Evolutionary conservation across 2,888 invertebrate species (phyloP), one percentile per base, ranked within the genome.

Genomic region (Ophion costatus): DNA sequence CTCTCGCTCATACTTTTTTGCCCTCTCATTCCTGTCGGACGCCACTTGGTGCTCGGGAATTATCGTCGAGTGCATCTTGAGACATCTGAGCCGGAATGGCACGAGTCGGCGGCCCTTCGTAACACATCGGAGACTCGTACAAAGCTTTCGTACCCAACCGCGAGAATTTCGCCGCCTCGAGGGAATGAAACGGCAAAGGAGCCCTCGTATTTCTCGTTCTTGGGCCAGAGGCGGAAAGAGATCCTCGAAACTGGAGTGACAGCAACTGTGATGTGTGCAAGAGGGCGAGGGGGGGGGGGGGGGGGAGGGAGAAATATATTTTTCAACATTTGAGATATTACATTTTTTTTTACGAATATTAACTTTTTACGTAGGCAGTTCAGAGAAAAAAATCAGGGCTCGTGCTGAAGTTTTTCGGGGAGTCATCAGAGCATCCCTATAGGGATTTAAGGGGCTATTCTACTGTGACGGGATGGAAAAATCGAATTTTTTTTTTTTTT

Each of bases 1-100:
- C 38, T 38, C 38, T 38, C 5, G 38, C 38, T 38, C 7, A 7
- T 9, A 9, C 6, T 38, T 9, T 38, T 38, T 20, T n/a, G 14
- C 63, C 29, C 29, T 42, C 51, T 70, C 56, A 6, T 51, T 20
- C 51, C 63, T 64, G 63, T 33, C 51, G 63, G 38, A 71, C 71
- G 73, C 76, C 84, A 84, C 74, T 84, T 74, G 77, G 74, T 63
- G 77, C 63, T 42, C 73, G 42, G 63, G 69, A 78, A 84, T 84
- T 81, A 84, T 81, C 42, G 74, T 78, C 42, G 81, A 75, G 78
- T 78, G 45, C 69, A 81, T 67, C 69, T 78, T 73, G 78, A 70
- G 78, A 78, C 78, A 64, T 78, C 51, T 73, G 67, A 33, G 33
- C 61, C n/a, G 38, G 67, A 69, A 77, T 59, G 59, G 66, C 24